Conservation (phyloP, 2,888 invertebrate genomes). For the Lottia scabra region DNA sequence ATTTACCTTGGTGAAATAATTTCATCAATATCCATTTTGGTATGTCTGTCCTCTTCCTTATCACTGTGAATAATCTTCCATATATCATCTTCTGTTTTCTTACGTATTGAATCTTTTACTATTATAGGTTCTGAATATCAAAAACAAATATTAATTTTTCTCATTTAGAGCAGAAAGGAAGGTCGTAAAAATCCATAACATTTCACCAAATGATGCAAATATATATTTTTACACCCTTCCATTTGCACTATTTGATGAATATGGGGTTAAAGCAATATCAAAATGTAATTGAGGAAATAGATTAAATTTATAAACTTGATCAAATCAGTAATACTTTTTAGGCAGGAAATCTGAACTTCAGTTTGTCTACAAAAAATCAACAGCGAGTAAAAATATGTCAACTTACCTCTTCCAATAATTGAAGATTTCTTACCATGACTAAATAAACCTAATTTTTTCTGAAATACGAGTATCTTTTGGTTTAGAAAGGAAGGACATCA, state of each 20-base stretch:
- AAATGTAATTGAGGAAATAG: too few species aligned
- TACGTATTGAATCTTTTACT: slow-evolving; percentile 29
- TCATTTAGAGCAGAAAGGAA: too few species aligned
- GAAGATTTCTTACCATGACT: slow-evolving; percentile 46
- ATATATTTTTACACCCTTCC: too few species aligned
- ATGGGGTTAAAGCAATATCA: too few species aligned
- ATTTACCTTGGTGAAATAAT: neutral
- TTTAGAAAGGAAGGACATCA: neutral
- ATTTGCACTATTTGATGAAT: too few species aligned
- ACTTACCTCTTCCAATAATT: slow-evolving; percentile 44
- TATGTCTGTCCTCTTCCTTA: slow-evolving; percentile 20
- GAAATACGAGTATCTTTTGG: slow-evolving; percentile 22
- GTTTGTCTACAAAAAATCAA: too few species aligned
- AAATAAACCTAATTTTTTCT: slow-evolving; percentile 48
- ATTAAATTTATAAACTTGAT: too few species aligned
- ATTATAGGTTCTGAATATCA: slow-evolving; percentile 18
- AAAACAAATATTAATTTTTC: neutral
- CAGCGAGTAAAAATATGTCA: too few species aligned
- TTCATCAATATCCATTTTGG: slow-evolving; percentile 6
- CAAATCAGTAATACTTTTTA: too few species aligned
- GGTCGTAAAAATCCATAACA: too few species aligned
- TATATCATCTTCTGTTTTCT: slow-evolving; percentile 40
- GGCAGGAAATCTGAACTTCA: too few species aligned
- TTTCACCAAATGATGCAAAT: too few species aligned
- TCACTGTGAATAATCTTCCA: slow-evolving; percentile 37